Conservation (phyloP, 1,140 invertebrate genomes). For the Euglossa dilemma region DNA sequence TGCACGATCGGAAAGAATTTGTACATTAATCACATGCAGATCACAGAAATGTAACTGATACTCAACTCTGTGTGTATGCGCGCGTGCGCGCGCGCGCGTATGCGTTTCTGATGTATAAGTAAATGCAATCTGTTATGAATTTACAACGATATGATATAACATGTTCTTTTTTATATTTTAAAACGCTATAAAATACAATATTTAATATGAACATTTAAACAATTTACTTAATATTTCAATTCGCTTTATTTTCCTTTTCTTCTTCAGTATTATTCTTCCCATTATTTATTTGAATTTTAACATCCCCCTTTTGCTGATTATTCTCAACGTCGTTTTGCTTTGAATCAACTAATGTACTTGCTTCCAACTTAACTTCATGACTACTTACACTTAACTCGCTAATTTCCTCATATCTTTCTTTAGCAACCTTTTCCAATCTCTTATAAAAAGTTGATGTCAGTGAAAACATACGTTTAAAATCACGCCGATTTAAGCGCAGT, state of each 20-base stretch:
- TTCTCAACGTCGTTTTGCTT: too few species aligned
- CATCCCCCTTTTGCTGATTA: neutral
- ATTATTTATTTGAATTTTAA: neutral
- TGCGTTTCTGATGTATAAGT: too few species aligned
- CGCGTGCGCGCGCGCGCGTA: too few species aligned
- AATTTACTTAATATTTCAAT: neutral
- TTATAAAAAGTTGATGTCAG: constrained; percentile 56
- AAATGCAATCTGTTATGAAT: neutral
- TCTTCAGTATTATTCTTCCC: neutral
- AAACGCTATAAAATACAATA: too few species aligned
- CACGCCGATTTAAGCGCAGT: constrained; percentile 66
- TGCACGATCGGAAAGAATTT: neutral
- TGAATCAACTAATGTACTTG: neutral
- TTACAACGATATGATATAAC: too few species aligned
- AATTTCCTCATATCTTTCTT: constrained; percentile 35
- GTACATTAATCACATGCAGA: neutral
- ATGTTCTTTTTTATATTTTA: neutral
- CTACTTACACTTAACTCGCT: neutral
- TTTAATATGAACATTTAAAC: neutral
- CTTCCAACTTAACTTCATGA: neutral
- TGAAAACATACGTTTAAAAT: constrained; percentile 69
- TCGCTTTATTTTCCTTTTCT: neutral
- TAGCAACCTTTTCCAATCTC: constrained; percentile 49
- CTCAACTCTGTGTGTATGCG: too few species aligned
- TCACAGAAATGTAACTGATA: too few species aligned